These are phyloP conservation scores for Gnathochromis pfefferi DNA, from an alignment of 2,113 vertebrate species.

Conservation along the genomic window DNA sequence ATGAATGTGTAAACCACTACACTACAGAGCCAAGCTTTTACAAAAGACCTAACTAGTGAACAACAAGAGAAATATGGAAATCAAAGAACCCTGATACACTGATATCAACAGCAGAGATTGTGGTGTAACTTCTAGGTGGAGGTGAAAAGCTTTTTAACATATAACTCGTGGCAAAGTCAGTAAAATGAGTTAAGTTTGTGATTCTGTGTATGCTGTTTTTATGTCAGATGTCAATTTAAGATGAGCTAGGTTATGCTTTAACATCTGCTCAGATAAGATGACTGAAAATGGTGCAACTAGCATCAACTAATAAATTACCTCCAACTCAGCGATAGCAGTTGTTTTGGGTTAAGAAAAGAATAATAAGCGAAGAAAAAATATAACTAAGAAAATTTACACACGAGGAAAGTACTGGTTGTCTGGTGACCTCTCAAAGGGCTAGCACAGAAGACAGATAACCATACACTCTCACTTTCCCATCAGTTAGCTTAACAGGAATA, in stretches of 20 bases:
- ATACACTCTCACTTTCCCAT: neutral
- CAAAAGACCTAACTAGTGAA: neutral
- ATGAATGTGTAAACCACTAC: neutral
- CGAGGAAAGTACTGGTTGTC: neutral
- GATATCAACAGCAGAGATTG: neutral
- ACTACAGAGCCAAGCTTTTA: neutral
- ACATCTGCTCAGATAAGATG: neutral
- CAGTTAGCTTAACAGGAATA: neutral
- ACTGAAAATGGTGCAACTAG: neutral
- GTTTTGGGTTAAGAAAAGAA: neutral
- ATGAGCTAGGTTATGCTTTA: neutral
- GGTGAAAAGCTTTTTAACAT: neutral
- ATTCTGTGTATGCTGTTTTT: neutral
- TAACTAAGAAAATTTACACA: neutral
- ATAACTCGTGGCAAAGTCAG: neutral
- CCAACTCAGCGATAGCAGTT: neutral
- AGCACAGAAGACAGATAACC: neutral
- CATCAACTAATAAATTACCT: neutral
- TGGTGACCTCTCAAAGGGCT: accelerated
- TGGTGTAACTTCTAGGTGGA: neutral
- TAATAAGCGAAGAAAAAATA: neutral
- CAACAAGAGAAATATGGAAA: neutral
- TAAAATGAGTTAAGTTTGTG: neutral
- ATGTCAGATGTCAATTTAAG: neutral
- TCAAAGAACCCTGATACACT: neutral